Base-by-base conservation (phyloP, 92 coral and sea anemone species). In the Palythoa heliodiscus region DNA sequence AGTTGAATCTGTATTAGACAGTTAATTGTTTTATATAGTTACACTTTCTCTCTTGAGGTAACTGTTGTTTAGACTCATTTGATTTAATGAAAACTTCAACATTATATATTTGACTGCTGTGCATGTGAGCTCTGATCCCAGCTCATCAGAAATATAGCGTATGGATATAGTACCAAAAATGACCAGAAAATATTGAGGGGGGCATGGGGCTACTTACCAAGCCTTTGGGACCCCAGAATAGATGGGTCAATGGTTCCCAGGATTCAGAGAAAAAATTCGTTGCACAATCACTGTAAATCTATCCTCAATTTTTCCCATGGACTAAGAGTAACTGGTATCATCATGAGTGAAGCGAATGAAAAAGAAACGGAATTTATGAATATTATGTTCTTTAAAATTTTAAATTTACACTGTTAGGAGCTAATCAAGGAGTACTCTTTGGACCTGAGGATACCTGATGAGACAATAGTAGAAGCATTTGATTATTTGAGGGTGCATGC, bases 401-500 rank as follows among this genome's bases (percentile, higher is more conserved):
- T 19, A 38, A 12, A 76, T 17, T 76, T 69, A 25, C 17, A 11
- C 6, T 75, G 10, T 52, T 48, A 96, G 98, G 98, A 96, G 19
- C 82, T 96, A 50, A 86, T 96, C 48, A 78, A 86, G 67, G 84
- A 84, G 6, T 96, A 88, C 83, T 89, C 95, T 0, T 52, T 70
- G 25, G 76, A 73, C 8, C 87, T 96, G 24, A 57, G 63, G 17
- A 76, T 87, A 57, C 71, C 95, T 13, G 52, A 84, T 75, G 88
- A 93, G 19, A 52, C 83, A 2, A 75, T 94, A 17, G 85, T 86
- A 19, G 89, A 76, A 38, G 95, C 93, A 24, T 75, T 96, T 57
- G 98, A 96, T 63, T 76, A 87, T 76, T 80, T 96, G 37, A 92
- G 98, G 24, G 52, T 58, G 15, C 97, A 94, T 87, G 95, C 98